Percentiles rank a stretch among this genome's conserved stretches.
Evolutionary conservation across 2,797 vertebrate species (phyloP).

Genomic region (Chelonia mydas): DNA sequence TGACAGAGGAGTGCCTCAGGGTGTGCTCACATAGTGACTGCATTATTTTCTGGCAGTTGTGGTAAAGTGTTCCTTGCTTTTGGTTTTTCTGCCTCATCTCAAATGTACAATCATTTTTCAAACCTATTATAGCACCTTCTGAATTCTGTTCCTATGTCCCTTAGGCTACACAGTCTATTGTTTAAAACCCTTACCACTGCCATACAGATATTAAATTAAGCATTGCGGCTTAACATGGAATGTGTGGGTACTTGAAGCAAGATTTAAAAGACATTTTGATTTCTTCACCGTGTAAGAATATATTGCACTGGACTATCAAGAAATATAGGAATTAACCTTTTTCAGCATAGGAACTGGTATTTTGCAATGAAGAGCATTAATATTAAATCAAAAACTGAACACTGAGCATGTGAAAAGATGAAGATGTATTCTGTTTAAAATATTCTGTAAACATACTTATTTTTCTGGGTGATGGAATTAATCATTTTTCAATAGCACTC

Average conservation of each 20-base stretch:
- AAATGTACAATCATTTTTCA: constrained; percentile 66
- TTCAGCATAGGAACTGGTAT: constrained; percentile 30
- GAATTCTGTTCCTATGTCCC: constrained; percentile 62
- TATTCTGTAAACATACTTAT: constrained; percentile 70
- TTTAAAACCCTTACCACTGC: constrained; percentile 73
- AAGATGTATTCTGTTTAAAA: constrained; percentile 71
- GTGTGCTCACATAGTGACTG: constrained; percentile 54
- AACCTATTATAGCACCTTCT: constrained; percentile 71
- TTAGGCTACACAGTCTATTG: constrained; percentile 52
- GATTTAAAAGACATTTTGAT: constrained; percentile 73
- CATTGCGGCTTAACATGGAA: constrained; percentile 76
- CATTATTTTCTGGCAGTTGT: constrained; percentile 71
- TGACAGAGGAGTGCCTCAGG: constrained; percentile 56
- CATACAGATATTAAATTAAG: constrained; percentile 81
- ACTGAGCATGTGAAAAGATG: constrained; percentile 67
- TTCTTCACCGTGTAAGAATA: constrained; percentile 72
- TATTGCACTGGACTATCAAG: constrained; percentile 62
- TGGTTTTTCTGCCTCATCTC: constrained; percentile 73
- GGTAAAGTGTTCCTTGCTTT: constrained; percentile 60
- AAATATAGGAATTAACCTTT: constrained; percentile 53
- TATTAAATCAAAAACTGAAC: constrained; percentile 68
- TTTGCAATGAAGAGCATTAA: constrained; percentile 57
- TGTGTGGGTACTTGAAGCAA: constrained; percentile 76
- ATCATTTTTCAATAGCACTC: constrained; percentile 73
- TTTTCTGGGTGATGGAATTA: constrained; percentile 76